phyloP scores from a whole-genome alignment of 2,113 vertebrate genomes.

The Nymphicus hollandicus region DNA sequence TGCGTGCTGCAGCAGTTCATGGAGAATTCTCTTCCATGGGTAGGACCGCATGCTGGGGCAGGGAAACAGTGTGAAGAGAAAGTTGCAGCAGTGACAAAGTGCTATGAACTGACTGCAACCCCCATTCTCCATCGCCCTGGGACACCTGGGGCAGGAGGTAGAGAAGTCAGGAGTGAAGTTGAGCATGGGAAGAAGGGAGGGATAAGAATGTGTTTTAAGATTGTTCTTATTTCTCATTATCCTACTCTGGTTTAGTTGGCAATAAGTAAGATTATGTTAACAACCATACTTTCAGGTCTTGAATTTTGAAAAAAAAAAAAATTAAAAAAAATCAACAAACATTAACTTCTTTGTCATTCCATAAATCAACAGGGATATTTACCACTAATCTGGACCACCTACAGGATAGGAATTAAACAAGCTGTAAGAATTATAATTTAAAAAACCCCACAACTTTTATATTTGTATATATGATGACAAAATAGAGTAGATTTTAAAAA shows the following conservation, averaged over 20 bases:
- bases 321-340: constrained; percentile 25
- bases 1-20: background rate
- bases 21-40: background rate
- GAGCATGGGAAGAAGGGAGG: background rate
- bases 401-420: constrained; percentile 47
- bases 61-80: background rate
- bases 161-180: background rate
- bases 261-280: background rate
- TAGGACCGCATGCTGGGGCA: background rate
- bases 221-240: background rate
- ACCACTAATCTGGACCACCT: constrained; percentile 51
- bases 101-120: background rate
- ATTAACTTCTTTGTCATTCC: constrained; percentile 53
- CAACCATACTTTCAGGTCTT: constrained; percentile 37
- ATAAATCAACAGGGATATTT: constrained; percentile 57
- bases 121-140: background rate
- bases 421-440: background rate
- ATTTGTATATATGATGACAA: constrained; percentile 10
- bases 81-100: background rate
- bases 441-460: background rate
- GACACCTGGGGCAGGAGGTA: background rate
- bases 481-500: constrained; percentile 36
- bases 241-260: background rate
- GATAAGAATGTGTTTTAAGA: background rate
- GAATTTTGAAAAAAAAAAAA: constrained; percentile 8